These are phyloP conservation scores for human (Homo sapiens) DNA, from an alignment of 2,113 vertebrate species.

Conservation along the genomic window GRCh38 chr11:112647001-112647500, in stretches of 20 bases:
- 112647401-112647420: background rate
- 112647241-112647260: background rate
- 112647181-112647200: background rate
- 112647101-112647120: background rate
- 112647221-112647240: background rate
- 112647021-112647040: background rate
- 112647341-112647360: background rate
- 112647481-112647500: background rate
- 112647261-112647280: background rate
- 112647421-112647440: background rate
- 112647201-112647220: background rate
- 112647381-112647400: background rate
- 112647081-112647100: background rate
- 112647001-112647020: background rate
- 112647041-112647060: background rate
- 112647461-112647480: background rate
- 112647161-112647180: background rate
- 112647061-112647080: background rate
- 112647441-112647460: background rate
- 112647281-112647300: background rate
- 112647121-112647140: background rate
- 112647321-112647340: slow-evolving; percentile 10
- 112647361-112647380: background rate
- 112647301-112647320: background rate
- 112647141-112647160: background rate